Conservation (phyloP, 2,797 vertebrate genomes). For the Natrix natrix region DNA sequence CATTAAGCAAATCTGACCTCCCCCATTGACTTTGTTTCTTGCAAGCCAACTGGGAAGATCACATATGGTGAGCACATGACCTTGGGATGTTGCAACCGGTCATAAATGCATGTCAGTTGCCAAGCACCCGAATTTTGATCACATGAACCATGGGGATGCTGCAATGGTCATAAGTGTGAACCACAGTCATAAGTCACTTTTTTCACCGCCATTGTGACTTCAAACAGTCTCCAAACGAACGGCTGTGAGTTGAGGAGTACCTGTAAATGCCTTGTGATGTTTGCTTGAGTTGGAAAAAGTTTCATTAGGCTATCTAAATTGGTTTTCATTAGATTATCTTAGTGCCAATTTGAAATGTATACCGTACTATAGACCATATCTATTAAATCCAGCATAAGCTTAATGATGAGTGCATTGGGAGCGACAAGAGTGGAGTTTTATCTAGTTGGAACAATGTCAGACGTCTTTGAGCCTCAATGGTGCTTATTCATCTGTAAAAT, state of each 20-base stretch:
- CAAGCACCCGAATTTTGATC: not conserved
- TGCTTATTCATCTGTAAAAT: not conserved
- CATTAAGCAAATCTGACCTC: not conserved
- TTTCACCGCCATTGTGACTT: not conserved
- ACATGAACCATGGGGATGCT: not conserved
- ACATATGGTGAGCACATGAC: not conserved
- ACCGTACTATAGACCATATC: not conserved
- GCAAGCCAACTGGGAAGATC: not conserved
- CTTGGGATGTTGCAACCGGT: not conserved
- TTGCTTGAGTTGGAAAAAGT: not conserved
- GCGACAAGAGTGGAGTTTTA: not conserved
- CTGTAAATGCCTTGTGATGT: not conserved
- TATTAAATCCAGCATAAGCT: not conserved
- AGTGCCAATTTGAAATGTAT: not conserved
- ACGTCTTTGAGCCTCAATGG: not conserved
- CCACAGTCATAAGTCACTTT: not conserved
- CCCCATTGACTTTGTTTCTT: not conserved
- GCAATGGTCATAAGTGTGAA: not conserved
- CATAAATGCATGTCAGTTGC: not conserved
- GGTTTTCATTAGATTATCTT: not conserved
- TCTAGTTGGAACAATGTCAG: not conserved
- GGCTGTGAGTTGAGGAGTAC: not conserved
- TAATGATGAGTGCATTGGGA: not conserved
- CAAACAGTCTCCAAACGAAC: not conserved
- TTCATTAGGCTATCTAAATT: not conserved